Evolutionary conservation across 2,113 vertebrate species (phyloP).

Genomic region (Antechinus flavipes): DNA sequence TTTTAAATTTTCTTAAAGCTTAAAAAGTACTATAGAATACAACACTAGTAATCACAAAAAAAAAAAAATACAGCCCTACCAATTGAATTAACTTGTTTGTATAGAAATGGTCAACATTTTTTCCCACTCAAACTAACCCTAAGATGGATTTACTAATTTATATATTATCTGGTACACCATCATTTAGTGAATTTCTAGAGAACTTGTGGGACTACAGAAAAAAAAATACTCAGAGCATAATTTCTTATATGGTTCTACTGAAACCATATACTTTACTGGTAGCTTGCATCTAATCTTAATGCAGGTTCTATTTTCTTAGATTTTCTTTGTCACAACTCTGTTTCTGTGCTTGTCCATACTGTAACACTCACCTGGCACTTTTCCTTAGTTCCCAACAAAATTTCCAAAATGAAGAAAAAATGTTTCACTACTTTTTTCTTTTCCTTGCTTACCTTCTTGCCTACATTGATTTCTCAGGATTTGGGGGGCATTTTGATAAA

Average conservation of each 20-base stretch:
- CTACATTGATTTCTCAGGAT: slow-evolving; percentile 47
- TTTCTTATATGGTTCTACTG: slow-evolving; percentile 21
- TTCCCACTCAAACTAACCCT: neutral
- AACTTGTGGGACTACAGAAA: neutral
- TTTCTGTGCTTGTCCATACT: slow-evolving; percentile 14
- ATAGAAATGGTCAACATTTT: neutral
- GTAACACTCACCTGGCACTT: slow-evolving; percentile 49
- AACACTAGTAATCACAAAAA: neutral
- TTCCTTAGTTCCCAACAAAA: slow-evolving; percentile 21
- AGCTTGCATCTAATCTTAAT: slow-evolving; percentile 1
- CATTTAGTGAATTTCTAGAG: neutral
- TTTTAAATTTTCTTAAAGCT: neutral
- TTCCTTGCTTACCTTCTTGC: slow-evolving; percentile 47
- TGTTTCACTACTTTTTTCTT: neutral
- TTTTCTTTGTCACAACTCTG: slow-evolving; percentile 40
- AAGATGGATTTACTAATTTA: too few relatives aligned
- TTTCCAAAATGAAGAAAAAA: slow-evolving; percentile 12
- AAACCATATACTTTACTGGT: neutral
- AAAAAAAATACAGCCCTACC: neutral
- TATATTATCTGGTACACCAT: neutral
- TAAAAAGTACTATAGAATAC: neutral
- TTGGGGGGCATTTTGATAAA: neutral
- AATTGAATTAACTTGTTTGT: neutral
- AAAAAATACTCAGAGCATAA: neutral
- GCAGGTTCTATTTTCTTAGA: slow-evolving; percentile 36